Base-by-base conservation (phyloP, 1,140 invertebrate genomes). In the Berghia stephanieae region DNA sequence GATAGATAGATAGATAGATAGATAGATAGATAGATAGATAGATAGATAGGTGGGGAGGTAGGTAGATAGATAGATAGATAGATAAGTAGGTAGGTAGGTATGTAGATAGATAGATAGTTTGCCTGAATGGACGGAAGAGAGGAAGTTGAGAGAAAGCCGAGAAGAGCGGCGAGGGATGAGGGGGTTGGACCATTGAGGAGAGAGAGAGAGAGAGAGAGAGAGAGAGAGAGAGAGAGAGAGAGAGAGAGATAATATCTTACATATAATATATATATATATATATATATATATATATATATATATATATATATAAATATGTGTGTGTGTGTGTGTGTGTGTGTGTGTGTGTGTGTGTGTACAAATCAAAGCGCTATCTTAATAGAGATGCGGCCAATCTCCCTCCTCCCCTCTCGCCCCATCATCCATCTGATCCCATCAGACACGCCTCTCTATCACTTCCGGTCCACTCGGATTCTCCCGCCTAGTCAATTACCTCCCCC, bases 211-310 rank as follows among this genome's bases (percentile, higher is more conserved):
- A 74, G 44, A 60, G 72, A 74, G 72, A 75, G 36, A 75, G 72
- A 75, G 36, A 75, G 72, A 75, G 27, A 75, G 72, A 75, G 27
- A 75, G 72, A 75, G 27, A 75, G 72, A 75, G 3, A 75, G 72
- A 75, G 3, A 75, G 72, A 75, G 2, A 68, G 66, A 68, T 27
- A 68, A n/a, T n/a, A n/a, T n/a, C n/a, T n/a, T n/a, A n/a, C n/a
- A n/a, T n/a, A n/a, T 60, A 16, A 13, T 49, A n/a, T 49, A 13
- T 49, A 13, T 49, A 13, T 49, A 13, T 49, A 13, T 49, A 13
- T 49, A 13, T 49, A 31, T 6, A 31, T 60, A 31, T 60, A 31
- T 60, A 31, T 60, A 31, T 60, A 31, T 60, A 31, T 21, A 31
- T 60, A n/a, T n/a, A n/a, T n/a, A n/a, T n/a, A n/a, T n/a, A n/a